phyloP scores from a whole-genome alignment of 2,113 vertebrate species.

The Oxyruncus cristatus region DNA sequence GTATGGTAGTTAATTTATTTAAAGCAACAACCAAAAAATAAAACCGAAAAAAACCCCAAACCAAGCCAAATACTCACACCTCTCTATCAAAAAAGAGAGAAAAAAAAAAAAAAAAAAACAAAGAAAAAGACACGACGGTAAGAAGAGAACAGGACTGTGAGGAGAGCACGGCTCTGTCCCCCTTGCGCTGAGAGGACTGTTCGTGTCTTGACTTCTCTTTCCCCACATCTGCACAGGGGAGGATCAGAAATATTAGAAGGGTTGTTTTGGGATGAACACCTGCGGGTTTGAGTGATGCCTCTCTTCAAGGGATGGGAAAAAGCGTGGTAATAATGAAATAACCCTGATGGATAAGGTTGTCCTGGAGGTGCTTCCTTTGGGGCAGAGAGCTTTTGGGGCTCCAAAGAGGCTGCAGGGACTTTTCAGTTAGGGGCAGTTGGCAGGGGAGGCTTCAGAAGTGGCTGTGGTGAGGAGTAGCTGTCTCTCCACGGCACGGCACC shows the following conservation, averaged over 20 bases:
- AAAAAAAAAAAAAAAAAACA: fast-evolving
- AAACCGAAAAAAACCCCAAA: neutral
- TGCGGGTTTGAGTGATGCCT: neutral
- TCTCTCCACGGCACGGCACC: neutral
- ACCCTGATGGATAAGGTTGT: neutral
- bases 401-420: neutral
- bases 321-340: neutral
- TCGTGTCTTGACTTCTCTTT: fast-evolving
- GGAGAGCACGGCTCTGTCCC: neutral
- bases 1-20: neutral
- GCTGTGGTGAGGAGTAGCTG: neutral
- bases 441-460: neutral
- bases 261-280: neutral
- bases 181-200: neutral
- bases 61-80: neutral
- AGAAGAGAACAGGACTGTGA: neutral
- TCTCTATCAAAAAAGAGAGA: fast-evolving
- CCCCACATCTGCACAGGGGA: neutral
- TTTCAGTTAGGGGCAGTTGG: neutral
- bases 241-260: neutral
- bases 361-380: neutral
- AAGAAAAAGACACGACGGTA: neutral
- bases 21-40: neutral
- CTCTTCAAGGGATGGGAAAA: neutral
- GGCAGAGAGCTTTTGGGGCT: neutral